Conservation (phyloP, 2,888 invertebrate genomes). For the Oxystoma pomonae region DNA sequence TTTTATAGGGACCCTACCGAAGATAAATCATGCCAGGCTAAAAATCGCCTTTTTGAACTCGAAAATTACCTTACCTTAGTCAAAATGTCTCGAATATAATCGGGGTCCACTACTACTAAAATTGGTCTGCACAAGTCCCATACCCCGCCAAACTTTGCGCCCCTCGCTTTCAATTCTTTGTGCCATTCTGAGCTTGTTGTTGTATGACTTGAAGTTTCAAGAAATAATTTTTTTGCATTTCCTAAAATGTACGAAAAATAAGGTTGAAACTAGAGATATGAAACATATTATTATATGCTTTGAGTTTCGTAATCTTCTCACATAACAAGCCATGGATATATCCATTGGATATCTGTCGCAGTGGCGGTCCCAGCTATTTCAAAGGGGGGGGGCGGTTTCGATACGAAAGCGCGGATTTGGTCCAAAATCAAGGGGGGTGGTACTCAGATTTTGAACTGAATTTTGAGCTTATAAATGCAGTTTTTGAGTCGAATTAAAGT, state of each 20-base stretch:
- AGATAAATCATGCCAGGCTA: too few species aligned
- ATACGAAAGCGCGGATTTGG: background rate
- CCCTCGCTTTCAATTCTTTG: conserved; percentile 25
- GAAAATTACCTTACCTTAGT: conserved; percentile 21
- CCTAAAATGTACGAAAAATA: too few species aligned
- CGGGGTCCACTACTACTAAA: conserved; percentile 35
- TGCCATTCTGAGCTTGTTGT: conserved; percentile 23
- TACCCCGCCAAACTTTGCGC: conserved; percentile 28
- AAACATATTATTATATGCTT: too few species aligned
- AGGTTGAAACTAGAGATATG: too few species aligned
- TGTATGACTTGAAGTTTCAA: background rate
- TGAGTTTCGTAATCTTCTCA: too few species aligned
- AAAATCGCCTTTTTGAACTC: too few species aligned
- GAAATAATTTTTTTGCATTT: background rate
- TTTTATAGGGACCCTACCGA: too few species aligned
- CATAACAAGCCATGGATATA: too few species aligned
- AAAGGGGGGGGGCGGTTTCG: background rate
- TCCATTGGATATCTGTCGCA: background rate
- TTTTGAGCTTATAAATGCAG: too few species aligned
- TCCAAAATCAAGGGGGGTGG: background rate
- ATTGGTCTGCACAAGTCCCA: conserved; percentile 25
- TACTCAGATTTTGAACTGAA: too few species aligned
- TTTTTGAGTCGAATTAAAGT: too few species aligned
- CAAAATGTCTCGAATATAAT: conserved; percentile 29
- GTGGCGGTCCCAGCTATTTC: too few species aligned